Evolutionary conservation across 2,888 invertebrate genomes (phyloP), one percentile per base, ranked within the genome.

Genomic region (Drosophila recens): DNA sequence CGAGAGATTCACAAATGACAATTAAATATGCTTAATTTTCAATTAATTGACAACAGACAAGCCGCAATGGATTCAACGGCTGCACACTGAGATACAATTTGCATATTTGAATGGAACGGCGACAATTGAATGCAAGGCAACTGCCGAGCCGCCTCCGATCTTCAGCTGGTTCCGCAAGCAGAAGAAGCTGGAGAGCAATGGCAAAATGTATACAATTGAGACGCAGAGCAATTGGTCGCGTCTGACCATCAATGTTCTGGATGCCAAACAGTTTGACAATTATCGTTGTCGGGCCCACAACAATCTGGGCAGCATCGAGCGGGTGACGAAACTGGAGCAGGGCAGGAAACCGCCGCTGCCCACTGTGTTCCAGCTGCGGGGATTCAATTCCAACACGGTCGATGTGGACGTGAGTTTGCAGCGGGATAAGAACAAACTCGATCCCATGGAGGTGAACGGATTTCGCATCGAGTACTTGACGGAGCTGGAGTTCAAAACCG

Each of bases 41-140:
- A 75, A 78, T 72, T 71, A 45, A 73, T 66, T 72, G 10, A 15
- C 38, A 52, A 54, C 77, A 93, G 93, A 93, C 80, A 92, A 92
- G 62, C 93, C 93, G 5, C 86, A 91, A 43, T 91, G 92, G 89
- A 89, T 90, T 2, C 78, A 85, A 59, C 87, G 88, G 33, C 85
- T 90, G 9, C 89, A 90, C 63, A 79, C 85, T 6, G 82, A 80
- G 51, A 74, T 87, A 30, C 89, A 91, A 65, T 93, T 91, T 53
- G 92, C 91, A 8, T 93, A 92, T 57, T 80, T 94, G 52, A 93
- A 93, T 43, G 95, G 95, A 17, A 92, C 91, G 34, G 94, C 94
- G 3, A 94, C 94, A 88, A 92, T 95, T 67, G 94, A 94, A n/a
- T 95, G 95, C 91, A 92, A 93, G 82, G 94, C 93, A 58, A 92